phyloP scores from a whole-genome alignment of 2,797 vertebrate genomes.

The Catostomus latipinnis region DNA sequence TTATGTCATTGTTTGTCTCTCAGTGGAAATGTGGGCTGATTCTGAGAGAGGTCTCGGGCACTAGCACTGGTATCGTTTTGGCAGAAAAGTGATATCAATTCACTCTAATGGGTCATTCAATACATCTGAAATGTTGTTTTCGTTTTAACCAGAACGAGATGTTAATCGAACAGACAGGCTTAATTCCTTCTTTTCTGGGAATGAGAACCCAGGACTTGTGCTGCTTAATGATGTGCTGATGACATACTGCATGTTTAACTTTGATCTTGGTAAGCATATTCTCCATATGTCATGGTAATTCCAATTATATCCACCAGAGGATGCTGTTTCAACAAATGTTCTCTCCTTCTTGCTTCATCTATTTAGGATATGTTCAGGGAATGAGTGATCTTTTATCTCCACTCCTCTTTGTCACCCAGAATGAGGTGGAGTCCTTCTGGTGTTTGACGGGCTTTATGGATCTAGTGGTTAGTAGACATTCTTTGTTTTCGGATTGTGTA shows the following conservation, averaged over 20 bases:
- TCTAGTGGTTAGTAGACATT: constrained; percentile 80
- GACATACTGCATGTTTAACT: constrained; percentile 96
- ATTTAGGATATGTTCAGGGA: constrained; percentile 89
- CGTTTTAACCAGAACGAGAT: constrained; percentile 81
- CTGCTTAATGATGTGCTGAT: constrained; percentile 89
- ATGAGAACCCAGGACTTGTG: constrained; percentile 85
- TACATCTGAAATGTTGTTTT: neutral
- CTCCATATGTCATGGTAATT: neutral
- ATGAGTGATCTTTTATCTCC: constrained; percentile 93
- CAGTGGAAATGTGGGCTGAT: too few species aligned
- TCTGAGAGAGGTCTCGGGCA: too few species aligned
- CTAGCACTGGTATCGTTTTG: too few species aligned
- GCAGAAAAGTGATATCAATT: too few species aligned
- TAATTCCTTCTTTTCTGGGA: constrained; percentile 90
- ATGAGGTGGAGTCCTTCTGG: constrained; percentile 94
- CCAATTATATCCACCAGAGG: constrained; percentile 21
- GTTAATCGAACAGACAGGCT: constrained; percentile 89
- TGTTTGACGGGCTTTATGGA: constrained; percentile 94
- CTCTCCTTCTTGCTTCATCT: neutral
- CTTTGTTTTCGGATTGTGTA: neutral
- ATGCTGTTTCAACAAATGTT: neutral
- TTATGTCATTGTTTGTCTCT: too few species aligned
- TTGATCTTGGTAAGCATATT: constrained; percentile 83
- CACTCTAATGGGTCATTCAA: too few species aligned
- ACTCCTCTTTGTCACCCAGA: constrained; percentile 88